These are phyloP conservation scores for Cerastis rubricosa DNA, from an alignment of 2,888 invertebrate genomes.

Conservation along the genomic window DNA sequence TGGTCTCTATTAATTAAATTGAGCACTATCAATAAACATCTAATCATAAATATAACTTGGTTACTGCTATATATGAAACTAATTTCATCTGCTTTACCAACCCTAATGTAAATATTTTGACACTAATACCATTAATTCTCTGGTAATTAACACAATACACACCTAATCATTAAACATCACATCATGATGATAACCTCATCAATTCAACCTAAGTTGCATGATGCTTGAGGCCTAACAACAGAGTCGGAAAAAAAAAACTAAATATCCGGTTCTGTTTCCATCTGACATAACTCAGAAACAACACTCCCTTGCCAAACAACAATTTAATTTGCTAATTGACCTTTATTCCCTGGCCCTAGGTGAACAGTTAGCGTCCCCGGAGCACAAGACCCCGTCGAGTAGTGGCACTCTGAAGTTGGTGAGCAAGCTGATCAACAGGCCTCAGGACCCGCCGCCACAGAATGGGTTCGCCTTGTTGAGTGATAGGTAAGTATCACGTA, in stretches of 20 bases:
- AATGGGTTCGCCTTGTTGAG: slow-evolving; percentile 75
- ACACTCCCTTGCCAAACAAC: not conserved
- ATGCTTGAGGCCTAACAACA: slow-evolving; percentile 34
- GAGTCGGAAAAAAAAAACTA: not conserved
- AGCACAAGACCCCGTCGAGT: slow-evolving; percentile 78
- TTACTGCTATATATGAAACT: no score
- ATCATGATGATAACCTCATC: slow-evolving; percentile 29
- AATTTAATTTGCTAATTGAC: not conserved
- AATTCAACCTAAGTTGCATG: slow-evolving; percentile 37
- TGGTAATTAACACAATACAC: not conserved
- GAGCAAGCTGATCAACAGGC: slow-evolving; percentile 85
- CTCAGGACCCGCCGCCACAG: slow-evolving; percentile 65
- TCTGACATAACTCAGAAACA: slow-evolving; percentile 13
- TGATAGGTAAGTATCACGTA: slow-evolving; percentile 73
- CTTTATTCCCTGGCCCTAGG: slow-evolving; percentile 63
- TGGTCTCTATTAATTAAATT: no score
- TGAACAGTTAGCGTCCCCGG: slow-evolving; percentile 83
- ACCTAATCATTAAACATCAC: not conserved
- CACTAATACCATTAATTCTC: no score
- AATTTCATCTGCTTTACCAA: no score
- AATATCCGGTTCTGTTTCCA: not conserved
- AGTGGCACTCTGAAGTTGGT: slow-evolving; percentile 77
- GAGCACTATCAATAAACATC: no score
- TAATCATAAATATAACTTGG: no score
- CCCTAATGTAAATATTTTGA: no score